A percentile compares a stretch with the other conserved stretches of the same genome.
Conservation (phyloP, 2,113 vertebrate species). For the Corythornis cristatus region DNA sequence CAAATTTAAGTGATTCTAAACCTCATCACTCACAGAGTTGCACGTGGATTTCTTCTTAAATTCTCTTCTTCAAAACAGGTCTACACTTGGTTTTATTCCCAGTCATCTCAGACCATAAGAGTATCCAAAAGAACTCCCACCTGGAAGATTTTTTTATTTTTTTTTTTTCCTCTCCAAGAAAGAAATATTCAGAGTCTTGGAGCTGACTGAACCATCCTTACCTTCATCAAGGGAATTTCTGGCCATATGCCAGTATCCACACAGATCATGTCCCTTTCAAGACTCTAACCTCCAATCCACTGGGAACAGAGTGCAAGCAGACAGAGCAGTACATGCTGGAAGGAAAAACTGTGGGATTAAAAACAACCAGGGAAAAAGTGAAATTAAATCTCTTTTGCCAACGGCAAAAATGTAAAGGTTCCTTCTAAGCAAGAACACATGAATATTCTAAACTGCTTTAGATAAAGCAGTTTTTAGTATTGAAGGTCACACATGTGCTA, state of each 20-base stretch:
- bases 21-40: background rate
- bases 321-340: background rate
- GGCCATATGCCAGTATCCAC: background rate
- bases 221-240: background rate
- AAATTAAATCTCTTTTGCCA: background rate
- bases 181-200: background rate
- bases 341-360: background rate
- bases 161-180: background rate
- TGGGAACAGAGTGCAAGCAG: background rate
- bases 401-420: background rate
- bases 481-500: background rate
- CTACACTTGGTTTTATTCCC: background rate
- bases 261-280: background rate
- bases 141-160: background rate
- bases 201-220: background rate
- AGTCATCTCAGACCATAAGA: background rate
- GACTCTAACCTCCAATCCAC: background rate
- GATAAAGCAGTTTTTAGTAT: background rate
- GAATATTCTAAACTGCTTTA: background rate
- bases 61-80: background rate
- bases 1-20: slow-evolving; percentile 10
- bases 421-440: background rate
- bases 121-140: background rate
- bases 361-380: background rate
- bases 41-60: background rate